Evolutionary conservation across 2,888 invertebrate species (phyloP), one percentile per base, ranked within the genome.

Genomic region (Phalera bucephala): DNA sequence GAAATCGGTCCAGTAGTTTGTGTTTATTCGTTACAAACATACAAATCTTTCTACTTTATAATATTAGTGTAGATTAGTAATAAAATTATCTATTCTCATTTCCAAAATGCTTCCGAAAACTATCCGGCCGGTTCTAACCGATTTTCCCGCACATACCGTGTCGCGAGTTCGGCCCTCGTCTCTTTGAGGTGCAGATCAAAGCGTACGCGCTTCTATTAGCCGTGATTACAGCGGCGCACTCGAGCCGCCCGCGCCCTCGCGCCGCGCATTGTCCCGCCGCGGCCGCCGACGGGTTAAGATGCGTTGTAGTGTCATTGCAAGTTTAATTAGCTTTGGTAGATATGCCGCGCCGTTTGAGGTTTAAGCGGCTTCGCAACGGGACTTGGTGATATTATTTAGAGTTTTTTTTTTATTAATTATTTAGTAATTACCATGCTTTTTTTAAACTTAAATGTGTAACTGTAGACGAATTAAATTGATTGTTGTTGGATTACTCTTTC

Each of bases 181-280:
- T 65, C 86, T 87, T 88, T 88, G 87, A 87, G 78, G 64, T 72
- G 66, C 76, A 86, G 86, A 88, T 87, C 88, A 88, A 87, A 89
- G 88, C 82, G 72, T 71, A 74, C 84, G 78, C 84, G 84, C 76
- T 86, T 87, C 89, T 88, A 88, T 88, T 88, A 88, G 88, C 88
- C 78, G 77, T 87, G 88, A 88, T 88, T 88, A 88, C 85, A 64
- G 76, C 70, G 69, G 64, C 65, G 68, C 70, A 54, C 75, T 74
- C 73, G 49, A 46, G 17, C 17, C 42, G 45, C 45, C 39, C 27
- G 25, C 49, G 54, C 60, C 59, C 45, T 48, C 56, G 52, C 66
- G 55, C 54, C 58, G 44, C 53, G 55, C 75, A 77, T 76, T 80
- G 80, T 78, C 73, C 69, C 53, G 56, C 52, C 52, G 59, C 63